phyloP scores from a whole-genome alignment of 1,140 invertebrate species.

The Zaprionus davidi region DNA sequence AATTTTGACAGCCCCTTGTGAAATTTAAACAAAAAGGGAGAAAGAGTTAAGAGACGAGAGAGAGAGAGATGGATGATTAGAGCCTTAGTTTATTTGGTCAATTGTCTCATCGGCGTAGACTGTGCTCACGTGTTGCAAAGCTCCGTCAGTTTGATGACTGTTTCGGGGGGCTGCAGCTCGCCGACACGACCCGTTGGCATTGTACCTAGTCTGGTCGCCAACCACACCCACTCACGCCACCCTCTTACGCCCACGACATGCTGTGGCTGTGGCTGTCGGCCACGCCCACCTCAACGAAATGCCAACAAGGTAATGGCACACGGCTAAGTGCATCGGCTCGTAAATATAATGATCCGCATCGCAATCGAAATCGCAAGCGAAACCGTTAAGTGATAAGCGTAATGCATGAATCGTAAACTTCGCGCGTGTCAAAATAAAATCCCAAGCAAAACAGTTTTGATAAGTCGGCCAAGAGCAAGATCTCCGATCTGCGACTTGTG shows the following conservation, averaged over 20 bases:
- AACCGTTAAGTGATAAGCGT: constrained; percentile 36
- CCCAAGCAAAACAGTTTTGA: constrained; percentile 6
- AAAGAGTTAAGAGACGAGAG: too few relatives aligned
- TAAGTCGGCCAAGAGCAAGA: constrained; percentile 53
- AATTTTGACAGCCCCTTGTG: too few relatives aligned
- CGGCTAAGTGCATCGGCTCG: constrained; percentile 42
- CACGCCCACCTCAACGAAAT: constrained; percentile 59
- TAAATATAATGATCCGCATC: constrained; percentile 39
- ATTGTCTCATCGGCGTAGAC: constrained; percentile 7
- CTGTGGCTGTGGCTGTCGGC: constrained; percentile 34
- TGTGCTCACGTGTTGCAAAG: constrained; percentile 26
- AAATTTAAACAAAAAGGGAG: too few relatives aligned
- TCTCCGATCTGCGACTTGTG: neutral
- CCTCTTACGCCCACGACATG: constrained; percentile 40
- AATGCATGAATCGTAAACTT: constrained; percentile 11
- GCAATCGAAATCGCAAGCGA: constrained; percentile 25
- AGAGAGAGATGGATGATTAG: too few relatives aligned
- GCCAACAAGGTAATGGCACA: constrained; percentile 57
- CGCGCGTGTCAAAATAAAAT: constrained; percentile 7
- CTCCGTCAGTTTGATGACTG: constrained; percentile 67
- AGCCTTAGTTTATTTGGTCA: too few relatives aligned
- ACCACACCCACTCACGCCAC: neutral
- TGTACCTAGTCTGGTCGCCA: constrained; percentile 39
- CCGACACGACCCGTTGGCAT: constrained; percentile 63
- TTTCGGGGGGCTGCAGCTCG: constrained; percentile 52